Base-by-base conservation (phyloP, 2,888 invertebrate species). In the Orthosia gracilis region DNA sequence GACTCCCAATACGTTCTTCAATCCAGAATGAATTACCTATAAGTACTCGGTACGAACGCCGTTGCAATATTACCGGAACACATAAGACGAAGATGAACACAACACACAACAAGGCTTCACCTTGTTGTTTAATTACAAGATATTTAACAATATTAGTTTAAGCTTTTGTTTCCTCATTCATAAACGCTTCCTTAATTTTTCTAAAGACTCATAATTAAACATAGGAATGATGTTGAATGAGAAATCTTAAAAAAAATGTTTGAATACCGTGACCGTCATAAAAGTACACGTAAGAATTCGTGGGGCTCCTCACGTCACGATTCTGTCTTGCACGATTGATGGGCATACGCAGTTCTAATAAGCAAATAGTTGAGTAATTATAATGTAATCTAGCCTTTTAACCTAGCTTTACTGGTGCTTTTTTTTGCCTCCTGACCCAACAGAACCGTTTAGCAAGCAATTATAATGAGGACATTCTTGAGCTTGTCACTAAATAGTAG, bases 131-230 rank as follows among this genome's bases (percentile, higher is more conserved):
- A 59, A 66, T 58, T 55, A 76, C 59, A 58, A 50, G 2, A 31
- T 31, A 76, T 68, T 71, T 49, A 76, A 23, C 58, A 26, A 57
- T 61, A 69, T 67, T 64, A 40, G 47, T 73, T 67, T 57, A 47
- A 57, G 31, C 50, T 64, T 26, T 70, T 50, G 57, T 74, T 85
- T 85, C 85, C 85, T 85, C 15, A 47, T 83, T 69, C 26, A 61
- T 61, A 83, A 76, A 77, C 17, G 62, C 73, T 85, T 85, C 85
- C 85, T 85, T 75, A 73, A 81, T 83, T 76, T 79, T 76, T 72
- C 55, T 70, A 67, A 80, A 76, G 13, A 62, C 58, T 64, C 26
- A 69, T 76, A 78, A 79, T 81, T 77, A 81, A 70, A 63, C 31
- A 78, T 26, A 55, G n/a, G 23, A 57, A 76, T 52, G 21, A 73